Evolutionary conservation across 1,140 invertebrate genomes (phyloP).

Genomic region (Drosophila funebris): DNA sequence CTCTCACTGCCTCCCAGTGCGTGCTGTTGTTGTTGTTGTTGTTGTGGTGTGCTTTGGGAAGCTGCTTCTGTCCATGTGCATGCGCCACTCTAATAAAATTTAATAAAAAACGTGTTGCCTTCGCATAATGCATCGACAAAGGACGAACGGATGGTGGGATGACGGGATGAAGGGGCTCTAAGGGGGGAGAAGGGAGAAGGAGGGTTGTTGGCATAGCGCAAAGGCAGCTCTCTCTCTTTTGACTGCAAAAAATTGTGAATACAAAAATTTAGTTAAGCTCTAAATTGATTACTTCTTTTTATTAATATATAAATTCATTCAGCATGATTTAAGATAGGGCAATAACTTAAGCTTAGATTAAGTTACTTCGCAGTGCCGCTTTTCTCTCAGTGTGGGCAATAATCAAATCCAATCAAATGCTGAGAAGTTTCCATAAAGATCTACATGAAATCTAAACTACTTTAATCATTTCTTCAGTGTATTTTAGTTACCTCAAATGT

Average conservation of each 20-base stretch:
- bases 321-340: background rate
- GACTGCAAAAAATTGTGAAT: constrained; percentile 2
- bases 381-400: background rate
- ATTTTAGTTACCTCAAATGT: too few species aligned
- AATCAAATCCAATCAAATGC: too few species aligned
- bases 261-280: constrained; percentile 18
- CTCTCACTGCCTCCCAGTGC: background rate
- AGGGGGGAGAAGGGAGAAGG: background rate
- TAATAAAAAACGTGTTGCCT: constrained; percentile 78
- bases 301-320: constrained; percentile 3
- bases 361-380: background rate
- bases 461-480: too few species aligned
- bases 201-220: background rate
- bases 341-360: background rate
- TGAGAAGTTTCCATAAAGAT: too few species aligned
- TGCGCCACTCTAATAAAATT: constrained; percentile 78
- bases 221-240: background rate
- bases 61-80: constrained; percentile 47
- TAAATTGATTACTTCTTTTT: constrained; percentile 20
- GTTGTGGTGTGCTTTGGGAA: constrained; percentile 35
- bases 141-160: background rate
- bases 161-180: too few species aligned
- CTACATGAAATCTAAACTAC: too few species aligned
- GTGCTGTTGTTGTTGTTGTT: constrained; percentile 24
- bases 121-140: constrained; percentile 72